A percentile compares a stretch with the other conserved stretches of the same genome.
Conservation (phyloP, 2,113 vertebrate species). For the Scolopax mira region DNA sequence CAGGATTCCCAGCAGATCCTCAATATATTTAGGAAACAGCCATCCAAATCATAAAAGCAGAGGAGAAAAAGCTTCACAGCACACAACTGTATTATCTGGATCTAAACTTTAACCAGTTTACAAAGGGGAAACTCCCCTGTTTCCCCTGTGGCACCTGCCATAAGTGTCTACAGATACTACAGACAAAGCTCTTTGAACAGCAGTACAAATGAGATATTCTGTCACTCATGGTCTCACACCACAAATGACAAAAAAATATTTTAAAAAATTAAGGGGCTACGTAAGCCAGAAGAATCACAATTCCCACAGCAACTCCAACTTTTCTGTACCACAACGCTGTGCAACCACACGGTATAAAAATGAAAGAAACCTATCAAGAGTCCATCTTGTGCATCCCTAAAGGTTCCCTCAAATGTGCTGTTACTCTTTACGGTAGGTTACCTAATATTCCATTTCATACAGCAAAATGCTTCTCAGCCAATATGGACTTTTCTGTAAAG, state of each 20-base stretch:
- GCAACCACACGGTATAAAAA: not conserved
- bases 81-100: not conserved
- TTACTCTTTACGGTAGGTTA: not conserved
- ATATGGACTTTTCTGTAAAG: not conserved
- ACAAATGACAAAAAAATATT: not conserved
- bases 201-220: not conserved
- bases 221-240: not conserved
- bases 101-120: not conserved
- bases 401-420: not conserved
- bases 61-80: not conserved
- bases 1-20: not conserved
- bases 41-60: not conserved
- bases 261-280: not conserved
- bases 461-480: not conserved
- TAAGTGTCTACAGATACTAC: not conserved
- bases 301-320: not conserved
- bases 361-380: not conserved
- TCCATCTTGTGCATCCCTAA: not conserved
- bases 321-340: not conserved
- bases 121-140: slow-evolving; percentile 6
- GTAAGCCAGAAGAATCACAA: not conserved
- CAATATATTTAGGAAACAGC: not conserved
- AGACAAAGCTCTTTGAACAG: not conserved
- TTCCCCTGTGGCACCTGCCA: not conserved
- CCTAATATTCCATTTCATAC: not conserved